Evolutionary conservation across 2,797 vertebrate species (phyloP).

Genomic region (Xiphophorus birchmanni): DNA sequence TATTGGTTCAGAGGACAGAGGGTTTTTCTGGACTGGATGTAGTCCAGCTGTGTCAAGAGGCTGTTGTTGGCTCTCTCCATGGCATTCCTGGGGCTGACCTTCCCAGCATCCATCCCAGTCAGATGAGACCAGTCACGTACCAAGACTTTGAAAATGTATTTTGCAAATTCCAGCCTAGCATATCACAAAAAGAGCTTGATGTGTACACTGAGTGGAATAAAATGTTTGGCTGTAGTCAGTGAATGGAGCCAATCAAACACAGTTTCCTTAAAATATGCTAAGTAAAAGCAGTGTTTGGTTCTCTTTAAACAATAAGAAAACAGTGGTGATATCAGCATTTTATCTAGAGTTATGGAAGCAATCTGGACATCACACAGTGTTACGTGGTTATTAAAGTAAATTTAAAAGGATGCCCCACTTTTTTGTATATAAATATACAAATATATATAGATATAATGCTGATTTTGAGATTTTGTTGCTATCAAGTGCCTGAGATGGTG

Average conservation of each 20-base stretch:
- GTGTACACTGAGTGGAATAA: constrained; percentile 99
- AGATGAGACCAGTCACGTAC: constrained; percentile 96
- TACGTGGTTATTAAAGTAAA: constrained; percentile 84
- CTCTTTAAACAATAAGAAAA: constrained; percentile 83
- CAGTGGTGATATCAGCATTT: constrained; percentile 80
- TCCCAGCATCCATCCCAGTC: constrained; percentile 92
- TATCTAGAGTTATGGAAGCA: constrained; percentile 73
- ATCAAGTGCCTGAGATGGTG: constrained; percentile 99
- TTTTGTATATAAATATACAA: constrained; percentile 75
- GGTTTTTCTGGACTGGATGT: constrained; percentile 97
- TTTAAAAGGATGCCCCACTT: constrained; percentile 84
- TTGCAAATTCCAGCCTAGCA: constrained; percentile 99
- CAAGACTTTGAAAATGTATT: constrained; percentile 99
- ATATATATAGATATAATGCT: constrained; percentile 93
- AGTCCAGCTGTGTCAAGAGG: constrained; percentile 97
- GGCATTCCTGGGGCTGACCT: constrained; percentile 92
- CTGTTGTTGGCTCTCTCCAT: constrained; percentile 91
- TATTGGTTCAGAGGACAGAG: constrained; percentile 98
- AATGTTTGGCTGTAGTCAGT: constrained; percentile 99
- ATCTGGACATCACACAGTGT: constrained; percentile 84
- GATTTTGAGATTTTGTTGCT: constrained; percentile 99
- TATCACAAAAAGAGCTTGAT: constrained; percentile 99
- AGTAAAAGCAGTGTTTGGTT: constrained; percentile 79
- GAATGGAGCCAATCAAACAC: constrained; percentile 70
- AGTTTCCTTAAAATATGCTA: constrained; percentile 75